These are phyloP conservation scores for Diplazon laetatorius DNA, from an alignment of 2,888 invertebrate genomes.

Conservation along the genomic window DNA sequence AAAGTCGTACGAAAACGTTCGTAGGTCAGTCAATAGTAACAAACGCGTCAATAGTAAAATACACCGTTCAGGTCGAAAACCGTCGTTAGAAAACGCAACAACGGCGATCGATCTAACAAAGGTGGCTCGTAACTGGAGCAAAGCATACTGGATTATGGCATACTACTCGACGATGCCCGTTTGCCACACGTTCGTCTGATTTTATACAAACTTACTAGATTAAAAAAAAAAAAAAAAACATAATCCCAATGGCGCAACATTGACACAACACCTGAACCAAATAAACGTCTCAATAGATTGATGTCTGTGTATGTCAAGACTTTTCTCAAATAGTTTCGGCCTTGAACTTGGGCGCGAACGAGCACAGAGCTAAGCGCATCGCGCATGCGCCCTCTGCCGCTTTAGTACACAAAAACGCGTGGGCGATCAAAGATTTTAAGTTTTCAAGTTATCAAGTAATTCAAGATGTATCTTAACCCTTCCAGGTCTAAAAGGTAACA, in stretches of 20 bases:
- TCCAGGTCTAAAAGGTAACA: too few species aligned
- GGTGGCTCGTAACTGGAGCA: not conserved
- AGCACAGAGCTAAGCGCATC: not conserved
- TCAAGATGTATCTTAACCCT: too few species aligned
- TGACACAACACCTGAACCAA: not conserved
- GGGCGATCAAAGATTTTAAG: too few species aligned
- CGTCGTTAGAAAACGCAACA: not conserved
- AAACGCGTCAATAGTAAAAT: too few species aligned
- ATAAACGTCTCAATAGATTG: not conserved
- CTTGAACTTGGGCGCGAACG: constrained; percentile 37
- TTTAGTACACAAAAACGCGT: not conserved
- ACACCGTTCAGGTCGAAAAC: too few species aligned
- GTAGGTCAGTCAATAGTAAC: too few species aligned
- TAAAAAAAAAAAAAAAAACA: too few species aligned
- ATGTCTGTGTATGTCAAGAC: not conserved
- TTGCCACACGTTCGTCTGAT: not conserved
- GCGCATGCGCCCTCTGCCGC: not conserved
- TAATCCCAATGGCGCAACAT: not conserved
- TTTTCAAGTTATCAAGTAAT: too few species aligned
- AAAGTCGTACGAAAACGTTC: too few species aligned
- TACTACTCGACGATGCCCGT: not conserved
- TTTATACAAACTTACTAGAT: not conserved
- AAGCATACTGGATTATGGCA: not conserved
- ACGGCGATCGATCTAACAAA: constrained; percentile 1
- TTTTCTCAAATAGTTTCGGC: constrained; percentile 22